These are phyloP conservation scores for Barypeithes pellucidus DNA, from an alignment of 2,888 invertebrate genomes.

Conservation along the genomic window DNA sequence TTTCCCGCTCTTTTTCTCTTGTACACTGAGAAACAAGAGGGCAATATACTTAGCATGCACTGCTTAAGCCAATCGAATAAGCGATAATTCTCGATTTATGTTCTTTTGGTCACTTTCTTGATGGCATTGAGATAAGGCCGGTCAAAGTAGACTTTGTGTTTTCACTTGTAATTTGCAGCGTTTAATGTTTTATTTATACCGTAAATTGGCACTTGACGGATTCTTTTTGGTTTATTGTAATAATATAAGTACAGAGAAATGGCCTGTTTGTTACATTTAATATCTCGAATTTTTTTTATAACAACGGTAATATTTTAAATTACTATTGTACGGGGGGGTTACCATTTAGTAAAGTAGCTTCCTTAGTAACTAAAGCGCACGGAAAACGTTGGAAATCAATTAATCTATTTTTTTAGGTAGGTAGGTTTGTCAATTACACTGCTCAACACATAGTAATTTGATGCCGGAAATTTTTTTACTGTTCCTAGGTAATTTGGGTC, in stretches of 20 bases:
- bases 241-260: conserved; percentile 1
- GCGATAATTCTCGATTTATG: conserved; percentile 7
- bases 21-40: too few species aligned
- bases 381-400: too few species aligned
- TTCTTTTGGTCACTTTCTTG: conserved; percentile 24
- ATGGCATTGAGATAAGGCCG: conserved; percentile 14
- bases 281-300: background rate
- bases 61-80: background rate
- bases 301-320: too few species aligned
- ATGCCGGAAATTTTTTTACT: too few species aligned
- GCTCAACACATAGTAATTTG: too few species aligned
- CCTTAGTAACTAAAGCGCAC: too few species aligned
- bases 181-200: conserved; percentile 19
- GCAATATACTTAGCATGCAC: background rate
- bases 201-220: conserved; percentile 16
- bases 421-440: too few species aligned
- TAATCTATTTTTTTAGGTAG: too few species aligned
- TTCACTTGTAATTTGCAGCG: conserved; percentile 25
- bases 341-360: too few species aligned
- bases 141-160: conserved; percentile 31
- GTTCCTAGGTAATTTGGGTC: too few species aligned
- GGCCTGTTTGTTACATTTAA: background rate
- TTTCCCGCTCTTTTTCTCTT: background rate
- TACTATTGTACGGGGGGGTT: too few species aligned
- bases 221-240: conserved; percentile 1